Base-by-base conservation (phyloP, 2,888 invertebrate species). In the Dolomedes plantarius region DNA sequence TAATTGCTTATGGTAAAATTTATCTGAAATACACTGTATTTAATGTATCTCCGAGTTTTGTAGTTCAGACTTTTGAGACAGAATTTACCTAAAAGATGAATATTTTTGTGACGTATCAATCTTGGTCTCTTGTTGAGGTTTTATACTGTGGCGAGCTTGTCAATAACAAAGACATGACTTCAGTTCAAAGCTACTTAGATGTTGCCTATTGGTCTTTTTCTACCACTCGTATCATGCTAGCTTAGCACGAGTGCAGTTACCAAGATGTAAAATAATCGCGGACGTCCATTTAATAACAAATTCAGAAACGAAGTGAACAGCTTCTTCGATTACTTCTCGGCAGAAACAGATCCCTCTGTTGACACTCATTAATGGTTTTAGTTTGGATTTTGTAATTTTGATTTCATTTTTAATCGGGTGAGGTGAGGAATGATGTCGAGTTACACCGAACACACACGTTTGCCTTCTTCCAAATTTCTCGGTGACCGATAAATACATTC, bases 141-240 rank as follows among this genome's bases (percentile, higher is more conserved):
- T 56, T 56, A 56, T 56, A 56, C 56, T 56, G 56, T 56, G 56
- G 56, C 56, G 56, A 56, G 56, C 56, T 56, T 56, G 56, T 56
- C 56, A 56, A 23, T 3, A 46, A 46, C 2, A 56, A 23, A 13
- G 2, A 46, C 41, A 11, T 16, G 41, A 23, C 7, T 56, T 56
- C 19, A 56, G 56, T 56, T 56, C 16, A 23, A 56, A 56, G 23
- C 23, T 56, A 23, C 1, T 56, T 56, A 6, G 23, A 23, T 56
- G 56, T 56, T 56, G 56, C 56, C 56, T 56, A 56, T 56, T 56
- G 56, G 56, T 56, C 56, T 56, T 56, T 56, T 56, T 56, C 56
- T 56, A 23, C 23, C 23, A 23, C 56, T 23, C 23, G 56, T 56
- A 56, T 56, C 23, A 56, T 56, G 56, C 23, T 23, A 56, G 19